phyloP scores from a whole-genome alignment of 2,797 vertebrate genomes.

The Melanotaenia pygmaea region DNA sequence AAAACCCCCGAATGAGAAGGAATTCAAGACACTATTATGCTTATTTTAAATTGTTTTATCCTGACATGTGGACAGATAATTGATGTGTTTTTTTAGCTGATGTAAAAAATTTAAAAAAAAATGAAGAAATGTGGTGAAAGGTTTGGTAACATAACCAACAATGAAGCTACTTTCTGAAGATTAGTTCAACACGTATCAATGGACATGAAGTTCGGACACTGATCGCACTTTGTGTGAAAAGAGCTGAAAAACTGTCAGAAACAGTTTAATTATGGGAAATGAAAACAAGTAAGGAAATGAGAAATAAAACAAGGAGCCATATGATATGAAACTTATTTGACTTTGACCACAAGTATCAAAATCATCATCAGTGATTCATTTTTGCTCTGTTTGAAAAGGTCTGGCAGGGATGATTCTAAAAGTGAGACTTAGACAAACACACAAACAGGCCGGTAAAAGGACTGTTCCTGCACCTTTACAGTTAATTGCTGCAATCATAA shows the following conservation, averaged over 20 bases:
- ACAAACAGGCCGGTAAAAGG: slow-evolving; percentile 31
- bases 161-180: slow-evolving; percentile 33
- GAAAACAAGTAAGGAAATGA: neutral
- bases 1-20: slow-evolving; percentile 34
- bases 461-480: slow-evolving; percentile 57
- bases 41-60: slow-evolving; percentile 38
- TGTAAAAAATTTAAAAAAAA: slow-evolving; percentile 13
- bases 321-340: neutral
- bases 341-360: neutral
- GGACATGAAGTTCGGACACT: neutral
- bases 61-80: slow-evolving; percentile 50
- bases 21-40: slow-evolving; percentile 36
- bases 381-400: neutral
- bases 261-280: neutral
- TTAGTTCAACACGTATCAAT: slow-evolving; percentile 36
- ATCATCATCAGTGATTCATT: neutral
- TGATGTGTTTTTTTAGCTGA: slow-evolving; percentile 38
- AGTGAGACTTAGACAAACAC: slow-evolving; percentile 26
- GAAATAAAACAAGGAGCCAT: neutral
- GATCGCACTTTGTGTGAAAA: slow-evolving; percentile 2
- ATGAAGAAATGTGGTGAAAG: slow-evolving; percentile 19
- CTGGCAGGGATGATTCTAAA: slow-evolving; percentile 16
- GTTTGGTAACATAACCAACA: slow-evolving; percentile 49
- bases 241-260: slow-evolving; percentile 13
- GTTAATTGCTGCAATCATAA: slow-evolving; percentile 76